Percentiles rank a stretch among this genome's conserved stretches.
Conservation (phyloP, 2,888 invertebrate genomes). For the Laspeyria flexula region DNA sequence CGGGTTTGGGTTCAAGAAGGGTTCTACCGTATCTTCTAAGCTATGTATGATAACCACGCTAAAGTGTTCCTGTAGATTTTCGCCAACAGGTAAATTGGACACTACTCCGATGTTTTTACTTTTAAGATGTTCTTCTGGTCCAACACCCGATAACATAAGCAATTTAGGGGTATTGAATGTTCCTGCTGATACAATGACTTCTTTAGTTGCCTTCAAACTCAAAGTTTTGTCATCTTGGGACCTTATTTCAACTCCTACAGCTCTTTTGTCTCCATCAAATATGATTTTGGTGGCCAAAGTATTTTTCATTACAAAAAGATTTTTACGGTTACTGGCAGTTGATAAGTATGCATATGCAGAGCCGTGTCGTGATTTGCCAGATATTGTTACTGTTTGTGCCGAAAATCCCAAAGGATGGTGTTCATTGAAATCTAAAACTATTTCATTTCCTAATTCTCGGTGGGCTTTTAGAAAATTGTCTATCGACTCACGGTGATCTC, state of each 20-base stretch:
- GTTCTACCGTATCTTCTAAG: slow-evolving; percentile 64
- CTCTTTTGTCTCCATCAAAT: slow-evolving; percentile 39
- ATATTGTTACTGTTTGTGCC: slow-evolving; percentile 30
- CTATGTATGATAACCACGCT: slow-evolving; percentile 31
- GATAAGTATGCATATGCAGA: slow-evolving; percentile 67
- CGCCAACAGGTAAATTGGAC: slow-evolving; percentile 56
- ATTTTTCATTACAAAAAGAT: slow-evolving; percentile 51
- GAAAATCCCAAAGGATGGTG: slow-evolving; percentile 59
- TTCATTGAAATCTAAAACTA: slow-evolving; percentile 49
- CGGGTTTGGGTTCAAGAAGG: slow-evolving; percentile 44
- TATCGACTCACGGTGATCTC: slow-evolving; percentile 35
- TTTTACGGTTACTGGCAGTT: slow-evolving; percentile 45
- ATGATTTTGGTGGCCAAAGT: slow-evolving; percentile 48
- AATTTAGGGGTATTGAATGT: slow-evolving; percentile 53
- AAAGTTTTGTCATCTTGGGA: slow-evolving; percentile 34
- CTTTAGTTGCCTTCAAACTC: slow-evolving; percentile 44
- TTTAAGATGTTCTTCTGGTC: slow-evolving; percentile 52
- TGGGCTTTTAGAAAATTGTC: slow-evolving; percentile 56
- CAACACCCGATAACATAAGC: slow-evolving; percentile 59
- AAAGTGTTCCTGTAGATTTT: slow-evolving; percentile 56
- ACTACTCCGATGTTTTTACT: slow-evolving; percentile 47
- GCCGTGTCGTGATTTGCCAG: slow-evolving; percentile 66
- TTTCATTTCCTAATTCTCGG: slow-evolving; percentile 64
- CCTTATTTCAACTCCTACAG: slow-evolving; percentile 42
- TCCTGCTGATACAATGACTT: slow-evolving; percentile 56